Conservation (phyloP, 2,888 invertebrate genomes). For the Drosophila ustulata region DNA sequence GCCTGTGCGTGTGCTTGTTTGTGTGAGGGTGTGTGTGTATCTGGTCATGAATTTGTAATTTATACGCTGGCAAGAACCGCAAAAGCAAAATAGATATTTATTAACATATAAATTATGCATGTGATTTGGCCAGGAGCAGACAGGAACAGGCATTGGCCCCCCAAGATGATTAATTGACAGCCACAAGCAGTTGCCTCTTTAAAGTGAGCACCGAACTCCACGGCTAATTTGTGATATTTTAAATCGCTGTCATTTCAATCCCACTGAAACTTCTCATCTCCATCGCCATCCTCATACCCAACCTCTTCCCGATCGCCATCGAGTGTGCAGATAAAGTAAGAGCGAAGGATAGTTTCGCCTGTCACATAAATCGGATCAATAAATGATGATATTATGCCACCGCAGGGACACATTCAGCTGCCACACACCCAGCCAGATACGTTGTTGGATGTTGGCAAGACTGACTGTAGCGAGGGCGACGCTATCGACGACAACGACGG, state of each 20-base stretch:
- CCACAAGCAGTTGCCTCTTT: slow-evolving; percentile 37
- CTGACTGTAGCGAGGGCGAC: slow-evolving; percentile 8
- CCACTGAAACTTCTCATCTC: neutral
- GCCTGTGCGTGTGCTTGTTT: neutral
- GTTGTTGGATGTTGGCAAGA: slow-evolving; percentile 8
- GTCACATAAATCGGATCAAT: slow-evolving; percentile 84
- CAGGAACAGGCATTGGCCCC: slow-evolving; percentile 25
- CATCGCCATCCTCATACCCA: neutral
- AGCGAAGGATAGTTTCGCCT: slow-evolving; percentile 76
- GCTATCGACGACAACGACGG: slow-evolving; percentile 29
- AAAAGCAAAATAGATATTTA: slow-evolving; percentile 79
- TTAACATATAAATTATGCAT: slow-evolving; percentile 80
- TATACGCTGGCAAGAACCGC: slow-evolving; percentile 74
- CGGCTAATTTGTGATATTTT: slow-evolving; percentile 62
- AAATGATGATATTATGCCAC: slow-evolving; percentile 83
- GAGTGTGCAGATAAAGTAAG: slow-evolving; percentile 60
- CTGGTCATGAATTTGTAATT: slow-evolving; percentile 75
- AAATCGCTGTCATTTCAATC: slow-evolving; percentile 34
- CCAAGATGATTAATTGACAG: slow-evolving; percentile 70
- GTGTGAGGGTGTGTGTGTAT: slow-evolving; percentile 22
- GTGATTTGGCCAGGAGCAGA: slow-evolving; percentile 64
- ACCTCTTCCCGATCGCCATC: neutral
- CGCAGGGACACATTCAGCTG: slow-evolving; percentile 81
- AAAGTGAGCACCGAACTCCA: slow-evolving; percentile 42
- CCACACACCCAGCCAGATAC: slow-evolving; percentile 43